phyloP scores from a whole-genome alignment of 2,113 vertebrate genomes.

The Phasianus colchicus region DNA sequence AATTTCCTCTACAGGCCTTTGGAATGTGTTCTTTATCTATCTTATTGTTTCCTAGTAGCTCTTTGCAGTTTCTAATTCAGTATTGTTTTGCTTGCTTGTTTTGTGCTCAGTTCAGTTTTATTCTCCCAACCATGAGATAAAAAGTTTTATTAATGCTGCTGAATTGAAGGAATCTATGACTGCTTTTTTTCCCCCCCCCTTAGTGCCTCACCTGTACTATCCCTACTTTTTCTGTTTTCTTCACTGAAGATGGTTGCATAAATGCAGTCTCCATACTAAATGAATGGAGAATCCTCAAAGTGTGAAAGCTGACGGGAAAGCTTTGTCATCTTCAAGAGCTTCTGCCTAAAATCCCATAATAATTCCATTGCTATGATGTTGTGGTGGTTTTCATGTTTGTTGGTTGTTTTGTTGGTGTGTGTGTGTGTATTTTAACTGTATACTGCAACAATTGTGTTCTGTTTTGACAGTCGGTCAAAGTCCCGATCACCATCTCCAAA shows the following conservation, averaged over 20 bases:
- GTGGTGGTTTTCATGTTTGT: not conserved
- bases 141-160: not conserved
- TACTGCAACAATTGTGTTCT: constrained; percentile 41
- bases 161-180: not conserved
- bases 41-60: not conserved
- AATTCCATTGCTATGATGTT: not conserved
- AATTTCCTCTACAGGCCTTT: not conserved
- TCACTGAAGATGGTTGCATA: not conserved
- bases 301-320: not conserved
- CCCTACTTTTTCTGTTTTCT: not conserved
- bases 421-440: not conserved
- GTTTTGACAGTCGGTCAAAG: constrained; percentile 84
- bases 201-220: not conserved
- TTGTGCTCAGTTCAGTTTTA: not conserved
- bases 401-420: too few relatives aligned
- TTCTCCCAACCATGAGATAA: not conserved
- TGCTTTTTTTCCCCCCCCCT: not conserved
- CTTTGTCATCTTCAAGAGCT: not conserved
- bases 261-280: not conserved
- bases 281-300: not conserved
- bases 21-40: not conserved
- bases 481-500: constrained; percentile 87
- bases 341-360: not conserved
- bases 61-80: not conserved
- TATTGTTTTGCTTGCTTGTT: not conserved